Base-by-base conservation (phyloP, 2,797 vertebrate species). In the Platalea minor region DNA sequence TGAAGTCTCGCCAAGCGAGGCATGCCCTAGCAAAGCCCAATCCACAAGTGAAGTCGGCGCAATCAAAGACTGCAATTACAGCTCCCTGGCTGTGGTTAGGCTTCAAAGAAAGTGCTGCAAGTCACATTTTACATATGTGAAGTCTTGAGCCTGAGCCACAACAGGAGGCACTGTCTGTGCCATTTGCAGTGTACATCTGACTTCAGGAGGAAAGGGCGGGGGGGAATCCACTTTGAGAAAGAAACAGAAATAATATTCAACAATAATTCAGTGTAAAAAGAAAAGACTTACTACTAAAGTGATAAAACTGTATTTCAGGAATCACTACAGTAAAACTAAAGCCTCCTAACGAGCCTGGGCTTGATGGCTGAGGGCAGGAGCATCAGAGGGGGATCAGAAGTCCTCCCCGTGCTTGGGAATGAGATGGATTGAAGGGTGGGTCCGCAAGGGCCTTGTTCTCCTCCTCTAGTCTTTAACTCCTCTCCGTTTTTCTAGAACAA, bases 41-140 rank as follows among this genome's bases (percentile, higher is more conserved):
- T 98, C 98, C 98, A 97, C 97, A 97, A 97, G 98, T 83, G 96
- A 97, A 96, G 96, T 97, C 98, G 96, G 98, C 74, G 85, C 97
- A 98, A 99, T 99, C 99, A 99, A 98, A 99, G 98, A 94, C 96
- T 97, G 98, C 98, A 98, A 98, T 99, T 98, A 99, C 98, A 97
- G 97, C 97, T 98, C 97, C 93, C 97, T 98, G 98, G 98, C 98
- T 98, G 98, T 97, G 98, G 98, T 98, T 98, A 97, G 57, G 97
- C 99, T 99, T 99, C 99, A 99, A 99, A 99, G 98, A 97, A 97
- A 97, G 97, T 93, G 88, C 97, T 95, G 97, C 97, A 92, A 97
- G 98, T 98, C 98, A 97, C 97, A 97, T 97, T 98, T 97, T 95
- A 97, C 98, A 95, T 93, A 95, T 95, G 97, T 91, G 94, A 91